A percentile compares a stretch with the other conserved stretches of the same genome.
Evolutionary conservation across 2,797 vertebrate species (phyloP).

Genomic region (Falco biarmicus): DNA sequence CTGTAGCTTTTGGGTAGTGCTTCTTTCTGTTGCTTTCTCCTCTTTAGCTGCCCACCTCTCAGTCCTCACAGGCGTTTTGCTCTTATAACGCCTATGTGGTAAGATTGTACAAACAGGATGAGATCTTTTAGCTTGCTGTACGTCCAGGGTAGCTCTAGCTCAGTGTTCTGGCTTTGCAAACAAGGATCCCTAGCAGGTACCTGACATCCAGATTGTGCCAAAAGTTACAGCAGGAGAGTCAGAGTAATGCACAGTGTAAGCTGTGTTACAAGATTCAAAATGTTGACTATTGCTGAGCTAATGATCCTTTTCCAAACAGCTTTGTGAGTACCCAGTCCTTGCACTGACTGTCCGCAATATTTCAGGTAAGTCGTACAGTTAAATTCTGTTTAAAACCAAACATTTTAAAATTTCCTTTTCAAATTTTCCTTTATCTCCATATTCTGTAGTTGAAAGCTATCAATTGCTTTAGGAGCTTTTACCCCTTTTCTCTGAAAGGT

Average conservation of each 20-base stretch:
- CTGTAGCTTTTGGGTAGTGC: fast-evolving
- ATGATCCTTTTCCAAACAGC: not conserved
- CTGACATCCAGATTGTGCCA: not conserved
- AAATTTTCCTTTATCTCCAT: not conserved
- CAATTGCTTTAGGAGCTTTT: not conserved
- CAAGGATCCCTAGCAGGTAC: not conserved
- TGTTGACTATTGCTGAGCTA: not conserved
- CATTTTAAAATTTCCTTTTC: not conserved
- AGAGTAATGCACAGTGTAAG: not conserved
- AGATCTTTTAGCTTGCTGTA: not conserved
- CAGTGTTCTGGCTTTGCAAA: not conserved
- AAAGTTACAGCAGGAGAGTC: not conserved
- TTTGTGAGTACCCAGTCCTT: not conserved
- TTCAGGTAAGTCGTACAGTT: not conserved
- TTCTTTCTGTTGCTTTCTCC: not conserved
- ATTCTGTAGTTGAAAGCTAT: not conserved
- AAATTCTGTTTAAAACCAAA: not conserved
- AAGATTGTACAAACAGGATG: not conserved
- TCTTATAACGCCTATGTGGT: not conserved
- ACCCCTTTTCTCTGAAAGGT: not conserved
- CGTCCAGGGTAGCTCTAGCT: not conserved
- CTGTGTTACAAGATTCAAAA: not conserved
- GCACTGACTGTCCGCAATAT: not conserved
- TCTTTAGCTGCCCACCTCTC: not conserved
- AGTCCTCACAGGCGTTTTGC: not conserved